Conservation (phyloP, 2,797 vertebrate genomes). For the Gadopsis marmoratus region DNA sequence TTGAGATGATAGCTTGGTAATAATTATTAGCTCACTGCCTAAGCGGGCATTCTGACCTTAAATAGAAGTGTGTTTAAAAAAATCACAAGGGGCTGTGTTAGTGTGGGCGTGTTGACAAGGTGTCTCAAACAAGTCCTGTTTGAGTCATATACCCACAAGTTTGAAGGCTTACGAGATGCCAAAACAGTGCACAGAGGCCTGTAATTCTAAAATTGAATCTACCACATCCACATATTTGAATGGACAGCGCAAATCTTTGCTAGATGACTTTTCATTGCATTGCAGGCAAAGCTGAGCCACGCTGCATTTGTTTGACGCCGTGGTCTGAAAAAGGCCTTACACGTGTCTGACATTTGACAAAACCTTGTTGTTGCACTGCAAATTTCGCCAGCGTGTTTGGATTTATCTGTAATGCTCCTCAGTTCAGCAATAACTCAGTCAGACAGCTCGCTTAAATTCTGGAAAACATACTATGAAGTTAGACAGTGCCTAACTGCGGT, state of each 20-base stretch:
- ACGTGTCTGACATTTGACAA: neutral
- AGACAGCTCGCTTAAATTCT: neutral
- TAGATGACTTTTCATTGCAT: neutral
- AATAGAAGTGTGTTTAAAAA: neutral
- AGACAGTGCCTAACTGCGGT: neutral
- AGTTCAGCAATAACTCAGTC: neutral
- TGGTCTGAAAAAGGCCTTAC: constrained; percentile 4
- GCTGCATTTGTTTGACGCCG: neutral
- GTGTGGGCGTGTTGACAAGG: neutral
- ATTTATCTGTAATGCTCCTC: neutral
- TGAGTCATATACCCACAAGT: neutral
- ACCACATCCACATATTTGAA: neutral
- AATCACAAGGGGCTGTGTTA: neutral
- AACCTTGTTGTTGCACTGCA: neutral
- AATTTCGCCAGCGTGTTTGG: neutral
- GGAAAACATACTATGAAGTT: neutral
- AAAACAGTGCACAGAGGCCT: neutral
- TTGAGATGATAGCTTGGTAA: neutral
- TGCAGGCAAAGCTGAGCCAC: neutral
- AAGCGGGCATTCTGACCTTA: neutral
- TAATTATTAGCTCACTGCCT: neutral
- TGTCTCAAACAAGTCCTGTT: neutral
- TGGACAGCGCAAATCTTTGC: neutral
- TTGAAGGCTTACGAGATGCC: neutral
- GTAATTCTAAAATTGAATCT: neutral